Conservation (phyloP, 2,888 invertebrate genomes). For the Habrosyne pyritoides region DNA sequence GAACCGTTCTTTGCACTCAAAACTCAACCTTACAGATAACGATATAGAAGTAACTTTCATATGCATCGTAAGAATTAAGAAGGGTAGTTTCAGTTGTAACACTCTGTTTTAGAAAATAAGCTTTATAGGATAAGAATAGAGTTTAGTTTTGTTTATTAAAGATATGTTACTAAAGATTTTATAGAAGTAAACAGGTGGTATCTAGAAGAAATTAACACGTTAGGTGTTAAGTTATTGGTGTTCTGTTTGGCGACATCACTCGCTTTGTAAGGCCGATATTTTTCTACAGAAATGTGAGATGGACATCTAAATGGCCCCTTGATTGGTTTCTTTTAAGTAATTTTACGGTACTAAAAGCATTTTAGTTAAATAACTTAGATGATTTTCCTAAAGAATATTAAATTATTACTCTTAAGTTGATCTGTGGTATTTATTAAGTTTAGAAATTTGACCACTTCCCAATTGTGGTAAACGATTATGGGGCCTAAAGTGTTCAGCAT, state of each 20-base stretch:
- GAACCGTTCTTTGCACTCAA: slow-evolving; percentile 6
- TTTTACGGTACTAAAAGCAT: background rate
- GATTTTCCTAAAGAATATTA: no score
- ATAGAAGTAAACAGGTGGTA: slow-evolving; percentile 11
- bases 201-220: slow-evolving; percentile 50
- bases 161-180: background rate
- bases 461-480: no score
- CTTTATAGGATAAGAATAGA: background rate
- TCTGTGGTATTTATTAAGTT: no score
- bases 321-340: background rate
- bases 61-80: no score
- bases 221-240: slow-evolving; percentile 58
- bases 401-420: no score
- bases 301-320: slow-evolving; percentile 24
- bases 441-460: no score
- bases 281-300: slow-evolving; percentile 32
- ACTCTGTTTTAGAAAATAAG: background rate
- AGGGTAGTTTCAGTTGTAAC: background rate
- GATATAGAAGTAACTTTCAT: slow-evolving; percentile 2
- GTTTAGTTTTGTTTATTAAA: background rate
- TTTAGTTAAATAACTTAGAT: no score
- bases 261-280: slow-evolving; percentile 39
- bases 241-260: slow-evolving; percentile 40
- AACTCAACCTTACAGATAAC: background rate
- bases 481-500: no score